phyloP scores from a whole-genome alignment of 2,113 vertebrate species.

The Athene noctua region DNA sequence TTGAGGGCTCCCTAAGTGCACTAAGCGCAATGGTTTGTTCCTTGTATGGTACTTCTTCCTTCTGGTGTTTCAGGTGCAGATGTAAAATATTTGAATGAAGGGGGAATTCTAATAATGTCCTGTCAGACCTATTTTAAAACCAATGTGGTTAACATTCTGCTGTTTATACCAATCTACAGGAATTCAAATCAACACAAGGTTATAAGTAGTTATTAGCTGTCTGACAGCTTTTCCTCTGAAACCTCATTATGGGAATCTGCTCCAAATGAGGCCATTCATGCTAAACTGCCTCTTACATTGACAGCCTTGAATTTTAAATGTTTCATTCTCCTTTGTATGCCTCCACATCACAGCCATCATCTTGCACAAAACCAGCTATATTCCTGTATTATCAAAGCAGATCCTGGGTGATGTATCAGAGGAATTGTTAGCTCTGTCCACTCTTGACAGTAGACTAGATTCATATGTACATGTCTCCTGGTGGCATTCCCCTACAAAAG shows the following conservation, averaged over 20 bases:
- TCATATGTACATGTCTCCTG: fast-evolving
- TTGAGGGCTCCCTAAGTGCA: background rate
- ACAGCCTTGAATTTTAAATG: background rate
- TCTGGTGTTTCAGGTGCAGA: background rate
- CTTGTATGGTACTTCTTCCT: background rate
- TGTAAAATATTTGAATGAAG: background rate
- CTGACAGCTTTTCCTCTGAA: background rate
- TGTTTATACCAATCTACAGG: background rate
- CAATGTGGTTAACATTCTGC: background rate
- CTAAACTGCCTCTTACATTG: background rate
- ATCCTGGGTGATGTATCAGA: fast-evolving
- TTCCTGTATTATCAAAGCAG: background rate
- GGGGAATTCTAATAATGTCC: background rate
- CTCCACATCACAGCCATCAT: background rate
- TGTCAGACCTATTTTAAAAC: background rate
- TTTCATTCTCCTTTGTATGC: background rate
- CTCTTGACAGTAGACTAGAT: background rate
- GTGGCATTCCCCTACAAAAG: background rate
- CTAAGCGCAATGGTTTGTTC: background rate
- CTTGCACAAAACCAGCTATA: background rate
- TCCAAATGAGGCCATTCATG: background rate
- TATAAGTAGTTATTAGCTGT: background rate
- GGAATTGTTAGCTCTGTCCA: background rate
- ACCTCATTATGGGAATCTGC: background rate
- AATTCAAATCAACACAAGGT: background rate